phyloP scores from a whole-genome alignment of 2,888 invertebrate genomes.

The Eumerus sabulonum region DNA sequence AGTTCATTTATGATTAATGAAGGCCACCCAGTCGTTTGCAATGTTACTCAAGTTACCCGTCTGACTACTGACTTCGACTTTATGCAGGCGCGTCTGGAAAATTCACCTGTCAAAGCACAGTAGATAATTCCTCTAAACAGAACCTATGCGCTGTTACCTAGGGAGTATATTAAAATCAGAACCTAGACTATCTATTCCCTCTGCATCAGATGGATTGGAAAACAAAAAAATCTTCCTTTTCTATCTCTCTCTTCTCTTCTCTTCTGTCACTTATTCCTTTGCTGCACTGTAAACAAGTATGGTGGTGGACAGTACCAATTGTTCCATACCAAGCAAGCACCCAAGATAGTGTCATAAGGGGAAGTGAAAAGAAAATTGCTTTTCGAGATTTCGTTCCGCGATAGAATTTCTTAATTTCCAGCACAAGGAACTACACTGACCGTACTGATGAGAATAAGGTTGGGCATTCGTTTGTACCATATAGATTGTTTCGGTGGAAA shows the following conservation, averaged over 20 bases:
- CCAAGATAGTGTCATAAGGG: conserved; percentile 64
- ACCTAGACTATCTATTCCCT: background rate
- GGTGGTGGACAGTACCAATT: conserved; percentile 53
- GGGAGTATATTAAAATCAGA: background rate
- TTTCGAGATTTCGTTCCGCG: conserved; percentile 58
- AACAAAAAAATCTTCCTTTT: conserved; percentile 48
- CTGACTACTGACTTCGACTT: conserved; percentile 36
- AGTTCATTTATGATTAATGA: conserved; percentile 63
- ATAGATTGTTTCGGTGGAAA: conserved; percentile 14
- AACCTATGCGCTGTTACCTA: too few species aligned
- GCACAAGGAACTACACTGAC: conserved; percentile 48
- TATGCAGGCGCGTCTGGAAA: too few species aligned
- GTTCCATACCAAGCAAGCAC: conserved; percentile 49
- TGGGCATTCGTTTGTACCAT: background rate
- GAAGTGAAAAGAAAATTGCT: conserved; percentile 66
- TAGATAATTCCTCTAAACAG: too few species aligned
- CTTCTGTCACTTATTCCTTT: conserved; percentile 1
- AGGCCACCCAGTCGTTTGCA: background rate
- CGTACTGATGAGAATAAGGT: background rate
- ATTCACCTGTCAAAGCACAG: too few species aligned
- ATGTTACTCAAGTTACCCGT: conserved; percentile 1
- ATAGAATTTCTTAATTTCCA: conserved; percentile 66
- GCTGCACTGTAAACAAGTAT: conserved; percentile 13
- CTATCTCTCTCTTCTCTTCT: conserved; percentile 38
- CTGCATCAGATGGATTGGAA: conserved; percentile 19